Base-by-base conservation (phyloP, 2,797 vertebrate species). In the Urosaurus nigricauda region DNA sequence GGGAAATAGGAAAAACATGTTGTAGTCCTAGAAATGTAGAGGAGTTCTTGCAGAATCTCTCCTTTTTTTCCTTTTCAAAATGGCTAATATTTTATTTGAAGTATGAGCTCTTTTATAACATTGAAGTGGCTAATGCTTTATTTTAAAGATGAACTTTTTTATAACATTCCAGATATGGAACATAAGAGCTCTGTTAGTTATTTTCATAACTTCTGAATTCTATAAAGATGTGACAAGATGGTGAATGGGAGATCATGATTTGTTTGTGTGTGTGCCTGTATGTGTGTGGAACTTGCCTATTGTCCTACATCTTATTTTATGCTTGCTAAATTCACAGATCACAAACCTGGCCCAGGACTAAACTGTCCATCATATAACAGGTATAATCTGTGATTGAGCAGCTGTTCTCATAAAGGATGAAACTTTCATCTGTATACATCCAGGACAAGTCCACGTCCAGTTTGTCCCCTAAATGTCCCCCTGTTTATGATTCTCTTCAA, bases 381-480 rank as follows among this genome's bases (percentile, higher is more conserved):
- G 26, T 75, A 71, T 75, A 77, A 89, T 82, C 70, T 91, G 86
- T 95, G 92, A 89, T 6, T 35, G 90, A 75, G 93, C 86, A 92
- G 81, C 89, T 93, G 80, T 94, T 94, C 93, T 92, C 94, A 92
- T 89, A 92, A 91, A 24, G 73, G 90, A 91, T 81, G 91, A 92
- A 92, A 91, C 70, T 91, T 79, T 92, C 83, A 47, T 85, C 47
- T 65, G 47, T 75, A 65, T 5, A 4, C 88, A 90, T 92, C 90
- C 91, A 91, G 88, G 83, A 85, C 86, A 92, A 90, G 91, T 16
- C 70, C 24, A 32, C 37, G 21, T 26, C 16, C 43, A 40, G 26
- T 88, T 85, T 90, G 88, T 91, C 89, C 90, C 90, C 86, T 81
- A 32, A 56, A 92, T 91, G 26, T 81, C 4, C 60, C 58, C 71